phyloP scores from a whole-genome alignment of 2,888 invertebrate genomes.

The Venustoraphidia nigricollis region DNA sequence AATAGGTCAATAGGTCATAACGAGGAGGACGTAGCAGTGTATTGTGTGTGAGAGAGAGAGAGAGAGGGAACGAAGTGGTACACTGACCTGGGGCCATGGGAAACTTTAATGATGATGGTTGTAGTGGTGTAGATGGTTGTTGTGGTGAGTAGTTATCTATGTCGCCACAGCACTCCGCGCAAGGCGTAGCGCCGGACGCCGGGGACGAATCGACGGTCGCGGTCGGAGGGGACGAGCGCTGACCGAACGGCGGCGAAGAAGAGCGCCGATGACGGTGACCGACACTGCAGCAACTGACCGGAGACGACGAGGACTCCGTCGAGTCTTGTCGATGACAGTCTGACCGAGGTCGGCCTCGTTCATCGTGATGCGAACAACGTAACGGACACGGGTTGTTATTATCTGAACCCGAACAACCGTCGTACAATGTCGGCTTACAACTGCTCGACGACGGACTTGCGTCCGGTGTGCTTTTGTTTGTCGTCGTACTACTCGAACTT shows the following conservation, averaged over 20 bases:
- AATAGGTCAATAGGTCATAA: too few relatives aligned
- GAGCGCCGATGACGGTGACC: constrained; percentile 28
- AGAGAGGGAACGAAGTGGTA: neutral
- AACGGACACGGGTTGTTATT: neutral
- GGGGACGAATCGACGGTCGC: constrained; percentile 31
- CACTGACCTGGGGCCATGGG: constrained; percentile 32
- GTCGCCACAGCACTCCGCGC: constrained; percentile 15
- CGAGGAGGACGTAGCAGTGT: too few relatives aligned
- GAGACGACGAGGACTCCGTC: constrained; percentile 16
- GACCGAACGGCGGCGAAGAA: constrained; percentile 26
- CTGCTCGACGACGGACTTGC: too few relatives aligned
- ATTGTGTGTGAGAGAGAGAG: too few relatives aligned
- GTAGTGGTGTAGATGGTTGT: constrained; percentile 13
- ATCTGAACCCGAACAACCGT: neutral
- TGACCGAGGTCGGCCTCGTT: constrained; percentile 7
- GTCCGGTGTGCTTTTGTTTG: too few relatives aligned
- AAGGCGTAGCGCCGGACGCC: constrained; percentile 35
- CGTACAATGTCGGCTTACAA: neutral
- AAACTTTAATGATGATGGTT: constrained; percentile 15
- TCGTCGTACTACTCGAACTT: too few relatives aligned
- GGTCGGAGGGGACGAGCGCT: constrained; percentile 25
- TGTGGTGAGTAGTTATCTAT: constrained; percentile 5
- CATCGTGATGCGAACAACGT: neutral
- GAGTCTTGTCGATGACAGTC: neutral
- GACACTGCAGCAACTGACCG: constrained; percentile 15